Conservation (phyloP, 2,113 vertebrate species). For the Oenanthe melanoleuca region DNA sequence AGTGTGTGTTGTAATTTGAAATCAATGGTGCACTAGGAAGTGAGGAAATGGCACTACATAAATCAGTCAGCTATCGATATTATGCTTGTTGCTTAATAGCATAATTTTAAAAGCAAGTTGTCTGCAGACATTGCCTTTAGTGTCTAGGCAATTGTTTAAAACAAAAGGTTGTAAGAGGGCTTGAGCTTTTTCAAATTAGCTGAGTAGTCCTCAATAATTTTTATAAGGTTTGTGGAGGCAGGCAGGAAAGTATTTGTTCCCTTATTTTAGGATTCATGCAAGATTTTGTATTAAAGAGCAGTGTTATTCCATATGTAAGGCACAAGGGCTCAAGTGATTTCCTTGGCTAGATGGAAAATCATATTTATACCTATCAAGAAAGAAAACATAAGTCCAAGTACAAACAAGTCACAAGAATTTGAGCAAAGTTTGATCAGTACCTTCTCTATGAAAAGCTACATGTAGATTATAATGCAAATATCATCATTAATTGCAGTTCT, state of each 20-base stretch:
- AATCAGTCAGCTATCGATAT: neutral
- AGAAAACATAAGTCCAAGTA: neutral
- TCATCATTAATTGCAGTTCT: neutral
- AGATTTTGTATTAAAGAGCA: neutral
- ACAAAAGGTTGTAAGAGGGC: neutral
- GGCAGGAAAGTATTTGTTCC: neutral
- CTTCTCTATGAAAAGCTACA: neutral
- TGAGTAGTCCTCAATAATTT: neutral
- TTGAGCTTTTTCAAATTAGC: neutral
- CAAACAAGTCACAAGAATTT: neutral
- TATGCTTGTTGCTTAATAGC: neutral
- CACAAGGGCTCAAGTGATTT: neutral
- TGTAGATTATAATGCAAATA: neutral
- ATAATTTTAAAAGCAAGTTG: constrained; percentile 5
- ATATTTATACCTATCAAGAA: neutral
- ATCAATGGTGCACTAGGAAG: neutral
- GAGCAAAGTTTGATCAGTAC: neutral
- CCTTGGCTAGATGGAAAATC: neutral
- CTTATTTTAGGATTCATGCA: constrained; percentile 2
- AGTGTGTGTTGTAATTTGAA: neutral
- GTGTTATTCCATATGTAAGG: neutral
- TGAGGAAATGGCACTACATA: neutral
- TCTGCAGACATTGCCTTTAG: neutral
- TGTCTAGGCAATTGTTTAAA: neutral
- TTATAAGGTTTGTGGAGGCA: neutral